phyloP scores from a whole-genome alignment of 2,888 invertebrate species.

The Scaptodrosophila latifasciaeformis region DNA sequence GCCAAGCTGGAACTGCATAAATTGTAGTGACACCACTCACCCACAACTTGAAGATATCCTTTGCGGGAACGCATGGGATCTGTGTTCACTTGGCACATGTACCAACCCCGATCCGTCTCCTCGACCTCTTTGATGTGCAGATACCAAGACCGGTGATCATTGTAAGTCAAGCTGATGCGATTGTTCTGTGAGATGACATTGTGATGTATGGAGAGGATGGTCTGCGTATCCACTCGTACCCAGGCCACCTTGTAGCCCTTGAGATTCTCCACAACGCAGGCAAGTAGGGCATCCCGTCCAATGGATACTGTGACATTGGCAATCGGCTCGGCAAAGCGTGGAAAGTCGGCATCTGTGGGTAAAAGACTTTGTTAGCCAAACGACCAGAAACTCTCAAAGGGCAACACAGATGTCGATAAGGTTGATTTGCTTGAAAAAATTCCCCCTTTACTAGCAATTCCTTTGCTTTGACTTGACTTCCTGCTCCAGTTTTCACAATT shows the following conservation, averaged over 20 bases:
- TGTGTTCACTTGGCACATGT: conserved; percentile 94
- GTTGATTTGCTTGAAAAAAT: conserved; percentile 3
- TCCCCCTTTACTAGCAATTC: too few species aligned
- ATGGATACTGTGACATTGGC: conserved; percentile 93
- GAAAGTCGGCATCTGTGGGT: conserved; percentile 76
- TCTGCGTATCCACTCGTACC: conserved; percentile 94
- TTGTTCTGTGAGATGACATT: conserved; percentile 94
- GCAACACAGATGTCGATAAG: not conserved
- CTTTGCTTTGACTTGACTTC: too few species aligned
- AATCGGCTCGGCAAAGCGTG: conserved; percentile 91
- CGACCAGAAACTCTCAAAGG: too few species aligned
- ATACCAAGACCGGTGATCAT: conserved; percentile 94
- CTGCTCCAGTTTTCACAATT: too few species aligned
- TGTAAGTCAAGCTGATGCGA: conserved; percentile 89
- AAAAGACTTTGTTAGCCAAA: too few species aligned
- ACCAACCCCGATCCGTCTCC: conserved; percentile 92
- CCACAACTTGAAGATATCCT: conserved; percentile 93
- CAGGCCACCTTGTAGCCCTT: conserved; percentile 93
- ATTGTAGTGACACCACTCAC: conserved; percentile 78
- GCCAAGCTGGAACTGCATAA: too few species aligned
- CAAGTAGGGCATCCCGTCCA: conserved; percentile 89
- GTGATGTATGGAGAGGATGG: conserved; percentile 93
- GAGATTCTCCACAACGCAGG: conserved; percentile 92
- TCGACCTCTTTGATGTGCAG: conserved; percentile 91
- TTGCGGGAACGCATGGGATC: conserved; percentile 94